Conservation (phyloP, 2,888 invertebrate genomes). For the Nomada flava region DNA sequence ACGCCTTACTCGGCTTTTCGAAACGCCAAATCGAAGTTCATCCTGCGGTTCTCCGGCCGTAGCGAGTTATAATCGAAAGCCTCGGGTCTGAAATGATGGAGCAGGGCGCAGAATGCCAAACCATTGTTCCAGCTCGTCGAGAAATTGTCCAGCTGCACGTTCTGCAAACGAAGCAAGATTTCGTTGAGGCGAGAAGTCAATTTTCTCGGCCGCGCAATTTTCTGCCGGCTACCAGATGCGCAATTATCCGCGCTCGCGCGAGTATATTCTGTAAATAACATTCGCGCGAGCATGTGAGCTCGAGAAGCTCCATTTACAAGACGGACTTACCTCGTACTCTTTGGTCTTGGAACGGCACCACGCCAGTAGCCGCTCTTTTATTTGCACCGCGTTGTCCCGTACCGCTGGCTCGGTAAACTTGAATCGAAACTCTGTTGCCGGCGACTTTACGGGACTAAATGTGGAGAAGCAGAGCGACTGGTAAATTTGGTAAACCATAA, state of each 20-base stretch:
- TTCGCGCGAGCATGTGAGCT: background rate
- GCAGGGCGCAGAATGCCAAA: constrained; percentile 98
- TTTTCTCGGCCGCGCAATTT: constrained; percentile 17
- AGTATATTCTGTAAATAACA: constrained; percentile 49
- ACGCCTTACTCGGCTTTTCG: constrained; percentile 96
- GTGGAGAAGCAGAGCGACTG: constrained; percentile 73
- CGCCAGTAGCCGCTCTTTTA: constrained; percentile 97
- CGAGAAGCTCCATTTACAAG: constrained; percentile 40
- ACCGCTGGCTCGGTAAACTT: constrained; percentile 96
- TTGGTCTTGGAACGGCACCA: constrained; percentile 99
- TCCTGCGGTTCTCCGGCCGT: constrained; percentile 94
- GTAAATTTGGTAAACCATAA: constrained; percentile 8
- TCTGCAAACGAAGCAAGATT: constrained; percentile 86
- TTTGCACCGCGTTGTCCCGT: constrained; percentile 95
- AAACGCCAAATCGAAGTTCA: constrained; percentile 99
- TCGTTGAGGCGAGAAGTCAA: background rate
- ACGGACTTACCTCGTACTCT: constrained; percentile 94
- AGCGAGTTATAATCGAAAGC: constrained; percentile 97
- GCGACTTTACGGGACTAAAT: constrained; percentile 91
- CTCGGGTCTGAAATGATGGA: constrained; percentile 99
- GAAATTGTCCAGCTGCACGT: constrained; percentile 99
- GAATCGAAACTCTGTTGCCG: constrained; percentile 91
- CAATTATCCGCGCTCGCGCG: constrained; percentile 24
- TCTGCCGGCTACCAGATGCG: background rate
- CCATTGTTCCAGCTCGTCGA: constrained; percentile 99